These are phyloP conservation scores for Autographa pulchrina DNA, from an alignment of 2,888 invertebrate genomes.

Conservation along the genomic window DNA sequence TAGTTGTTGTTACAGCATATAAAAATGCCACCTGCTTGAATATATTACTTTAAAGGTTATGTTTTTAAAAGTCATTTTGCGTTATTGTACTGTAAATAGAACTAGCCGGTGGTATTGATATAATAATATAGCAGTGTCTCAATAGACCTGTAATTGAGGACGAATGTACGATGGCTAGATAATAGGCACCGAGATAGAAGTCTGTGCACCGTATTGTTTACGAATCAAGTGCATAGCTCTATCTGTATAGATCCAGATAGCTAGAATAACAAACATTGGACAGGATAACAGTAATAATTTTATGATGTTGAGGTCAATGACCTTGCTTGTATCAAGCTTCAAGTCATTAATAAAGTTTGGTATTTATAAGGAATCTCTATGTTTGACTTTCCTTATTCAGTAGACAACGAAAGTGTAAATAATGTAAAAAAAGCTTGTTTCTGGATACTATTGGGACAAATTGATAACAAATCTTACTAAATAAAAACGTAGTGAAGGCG, in stretches of 20 bases:
- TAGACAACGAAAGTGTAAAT: background rate
- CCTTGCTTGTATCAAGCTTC: background rate
- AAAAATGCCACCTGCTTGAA: background rate
- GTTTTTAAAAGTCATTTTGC: background rate
- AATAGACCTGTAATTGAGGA: constrained; percentile 34
- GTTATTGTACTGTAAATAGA: background rate
- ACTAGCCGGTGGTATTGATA: background rate
- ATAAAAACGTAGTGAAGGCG: background rate
- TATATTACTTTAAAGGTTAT: constrained; percentile 3
- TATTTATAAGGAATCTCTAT: background rate
- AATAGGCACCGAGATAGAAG: constrained; percentile 25
- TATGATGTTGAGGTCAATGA: background rate
- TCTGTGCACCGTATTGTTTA: constrained; percentile 17
- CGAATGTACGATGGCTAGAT: constrained; percentile 37
- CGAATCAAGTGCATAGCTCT: constrained; percentile 18
- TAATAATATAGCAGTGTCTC: constrained; percentile 6
- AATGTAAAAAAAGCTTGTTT: background rate
- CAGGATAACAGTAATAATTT: background rate
- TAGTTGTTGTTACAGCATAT: background rate
- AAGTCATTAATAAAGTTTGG: background rate
- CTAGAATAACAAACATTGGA: background rate
- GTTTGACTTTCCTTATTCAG: background rate
- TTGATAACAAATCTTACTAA: background rate
- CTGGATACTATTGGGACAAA: background rate
- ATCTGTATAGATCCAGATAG: background rate